Percentiles rank a stretch among this genome's conserved stretches.
Conservation (phyloP, 2,888 invertebrate species). For the Drosophila neutralis region DNA sequence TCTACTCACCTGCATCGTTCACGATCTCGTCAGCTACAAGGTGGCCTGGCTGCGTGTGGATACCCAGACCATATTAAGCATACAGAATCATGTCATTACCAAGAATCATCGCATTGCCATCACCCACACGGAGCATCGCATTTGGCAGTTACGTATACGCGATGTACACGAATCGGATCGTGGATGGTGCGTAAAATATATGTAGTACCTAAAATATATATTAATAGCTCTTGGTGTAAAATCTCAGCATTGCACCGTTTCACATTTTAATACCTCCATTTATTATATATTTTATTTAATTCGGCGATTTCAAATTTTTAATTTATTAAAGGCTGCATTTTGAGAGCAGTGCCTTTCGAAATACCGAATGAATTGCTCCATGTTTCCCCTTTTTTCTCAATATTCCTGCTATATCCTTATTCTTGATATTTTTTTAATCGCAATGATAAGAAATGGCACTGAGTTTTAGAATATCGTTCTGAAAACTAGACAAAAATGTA, state of each 20-base stretch:
- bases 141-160: conserved; percentile 94
- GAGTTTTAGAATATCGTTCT: too few species aligned
- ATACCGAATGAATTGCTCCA: too few species aligned
- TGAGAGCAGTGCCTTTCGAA: too few species aligned
- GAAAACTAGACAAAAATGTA: too few species aligned
- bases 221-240: not conserved
- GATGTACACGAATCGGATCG: conserved; percentile 93
- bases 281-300: not conserved
- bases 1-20: conserved; percentile 91
- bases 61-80: conserved; percentile 95
- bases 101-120: conserved; percentile 94
- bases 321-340: too few species aligned
- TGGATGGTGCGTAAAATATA: conserved; percentile 86
- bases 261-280: not conserved
- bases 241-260: not conserved
- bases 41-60: conserved; percentile 96
- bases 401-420: not conserved
- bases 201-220: not conserved
- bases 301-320: too few species aligned
- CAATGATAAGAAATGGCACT: too few species aligned
- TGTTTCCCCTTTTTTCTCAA: not conserved
- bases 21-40: conserved; percentile 93
- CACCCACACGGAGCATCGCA: conserved; percentile 93
- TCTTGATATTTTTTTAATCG: too few species aligned
- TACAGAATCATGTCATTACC: conserved; percentile 95